phyloP scores from a whole-genome alignment of 2,797 vertebrate species.

The Aselliscus stoliczkanus region DNA sequence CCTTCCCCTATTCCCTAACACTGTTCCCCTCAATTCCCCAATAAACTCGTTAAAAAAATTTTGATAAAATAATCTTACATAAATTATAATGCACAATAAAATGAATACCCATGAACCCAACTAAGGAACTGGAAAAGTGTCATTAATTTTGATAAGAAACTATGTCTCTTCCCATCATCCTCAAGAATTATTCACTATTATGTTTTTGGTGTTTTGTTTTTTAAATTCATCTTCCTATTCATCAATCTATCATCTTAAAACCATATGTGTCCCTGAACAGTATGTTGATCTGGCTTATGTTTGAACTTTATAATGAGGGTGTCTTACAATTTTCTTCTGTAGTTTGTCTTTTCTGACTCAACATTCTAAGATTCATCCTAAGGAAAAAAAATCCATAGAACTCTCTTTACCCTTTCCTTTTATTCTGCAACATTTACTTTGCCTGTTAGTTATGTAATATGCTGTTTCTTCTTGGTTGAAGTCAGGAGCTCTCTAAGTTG shows the following conservation, averaged over 20 bases:
- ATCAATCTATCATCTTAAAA: background rate
- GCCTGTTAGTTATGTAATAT: background rate
- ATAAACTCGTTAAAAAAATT: too few relatives aligned
- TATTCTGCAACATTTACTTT: background rate
- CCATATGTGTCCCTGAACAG: background rate
- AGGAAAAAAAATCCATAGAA: too few relatives aligned
- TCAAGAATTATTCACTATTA: background rate
- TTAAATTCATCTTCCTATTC: background rate
- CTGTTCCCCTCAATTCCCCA: too few relatives aligned
- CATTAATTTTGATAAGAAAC: background rate
- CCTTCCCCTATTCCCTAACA: too few relatives aligned
- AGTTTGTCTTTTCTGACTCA: background rate
- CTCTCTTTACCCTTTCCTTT: background rate
- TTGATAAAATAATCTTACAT: background rate
- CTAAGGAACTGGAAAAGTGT: background rate
- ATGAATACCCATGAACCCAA: background rate
- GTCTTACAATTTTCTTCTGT: background rate
- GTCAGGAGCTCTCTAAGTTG: background rate
- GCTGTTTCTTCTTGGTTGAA: background rate
- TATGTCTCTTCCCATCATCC: background rate
- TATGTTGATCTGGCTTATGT: background rate
- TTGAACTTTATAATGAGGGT: background rate
- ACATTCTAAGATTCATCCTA: background rate
- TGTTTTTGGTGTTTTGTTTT: too few relatives aligned
- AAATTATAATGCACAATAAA: background rate